These are phyloP conservation scores for Gnathonemus echidnorhynchus DNA, from an alignment of 2,113 vertebrate genomes.

Conservation along the genomic window DNA sequence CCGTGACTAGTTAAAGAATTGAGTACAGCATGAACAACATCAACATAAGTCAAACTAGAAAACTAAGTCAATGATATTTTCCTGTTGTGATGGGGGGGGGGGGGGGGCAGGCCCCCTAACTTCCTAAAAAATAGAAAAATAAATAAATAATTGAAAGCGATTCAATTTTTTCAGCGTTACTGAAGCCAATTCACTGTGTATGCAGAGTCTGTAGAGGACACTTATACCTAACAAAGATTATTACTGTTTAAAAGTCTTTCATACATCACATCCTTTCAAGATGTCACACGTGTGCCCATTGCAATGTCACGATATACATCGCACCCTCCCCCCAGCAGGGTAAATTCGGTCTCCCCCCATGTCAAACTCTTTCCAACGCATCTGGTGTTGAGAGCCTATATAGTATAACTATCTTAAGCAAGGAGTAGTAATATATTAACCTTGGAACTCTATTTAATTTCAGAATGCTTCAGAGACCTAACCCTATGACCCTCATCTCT, in stretches of 20 bases:
- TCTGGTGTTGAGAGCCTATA: background rate
- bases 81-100: background rate
- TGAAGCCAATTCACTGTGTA: background rate
- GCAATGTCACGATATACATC: background rate
- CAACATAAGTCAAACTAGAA: background rate
- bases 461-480: constrained; percentile 42
- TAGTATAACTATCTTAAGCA: background rate
- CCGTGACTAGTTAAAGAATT: background rate
- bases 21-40: background rate
- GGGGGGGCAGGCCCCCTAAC: background rate
- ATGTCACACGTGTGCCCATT: background rate
- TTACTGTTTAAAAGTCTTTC: background rate
- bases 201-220: background rate
- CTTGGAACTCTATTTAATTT: constrained; percentile 37
- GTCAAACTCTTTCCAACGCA: background rate
- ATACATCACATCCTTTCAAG: background rate
- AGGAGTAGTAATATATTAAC: constrained; percentile 44
- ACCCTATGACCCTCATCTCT: constrained; percentile 27
- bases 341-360: background rate
- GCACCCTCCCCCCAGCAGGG: background rate
- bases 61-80: background rate
- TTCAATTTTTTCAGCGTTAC: background rate
- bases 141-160: background rate
- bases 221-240: background rate
- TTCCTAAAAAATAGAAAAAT: background rate